Base-by-base conservation (phyloP, 2,888 invertebrate species). In the Chironomus tentans region DNA sequence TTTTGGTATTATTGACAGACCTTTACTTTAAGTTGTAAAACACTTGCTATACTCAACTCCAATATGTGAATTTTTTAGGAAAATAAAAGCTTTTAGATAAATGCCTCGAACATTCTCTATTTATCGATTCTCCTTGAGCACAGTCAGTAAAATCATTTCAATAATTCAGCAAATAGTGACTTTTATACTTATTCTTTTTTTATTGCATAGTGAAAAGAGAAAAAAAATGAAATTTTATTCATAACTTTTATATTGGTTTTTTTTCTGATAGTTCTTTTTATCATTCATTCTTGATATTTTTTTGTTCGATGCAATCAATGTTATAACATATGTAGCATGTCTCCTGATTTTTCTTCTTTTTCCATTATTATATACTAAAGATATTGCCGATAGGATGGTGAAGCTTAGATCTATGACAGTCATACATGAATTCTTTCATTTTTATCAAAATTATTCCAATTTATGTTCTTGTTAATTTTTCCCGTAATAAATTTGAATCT, bases 311-410 rank as follows among this genome's bases (percentile, higher is more conserved):
- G 50, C 24, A 50, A 22, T 47, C 24, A 50, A 22, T 47, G 70
- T 47, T 70, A n/a, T n/a, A 70, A 70, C 70, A 70, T 21, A 70
- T 70, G 70, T 70, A 50, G 50, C 18, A 50, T 21, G 68, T 68
- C n/a, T 65, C 5, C 38, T 22, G 21, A 65, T 65, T 13, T 24
- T 24, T 28, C 28, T 28, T 28, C 5, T 4, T 28, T 28, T 5
- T 65, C 21, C 13, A 65, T 12, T 24, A 21, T 22, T 22, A 22
- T 5, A 65, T 38, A 2, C 4, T 1, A 38, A 10, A 10, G 38
- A 65, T 65, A 12, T 10, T 65, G 65, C 65, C 65, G 24, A 15
- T 10, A n/a, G n/a, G n/a, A n/a, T 56, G 24, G 7, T 13, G n/a
- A 21, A 22, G 21, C 21, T 65, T 24, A 10, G 65, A 65, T 13